A percentile compares a stretch with the other conserved stretches of the same genome.
These are phyloP conservation scores for Acanthurus tractus DNA, from an alignment of 2,797 vertebrate genomes.

Conservation along the genomic window DNA sequence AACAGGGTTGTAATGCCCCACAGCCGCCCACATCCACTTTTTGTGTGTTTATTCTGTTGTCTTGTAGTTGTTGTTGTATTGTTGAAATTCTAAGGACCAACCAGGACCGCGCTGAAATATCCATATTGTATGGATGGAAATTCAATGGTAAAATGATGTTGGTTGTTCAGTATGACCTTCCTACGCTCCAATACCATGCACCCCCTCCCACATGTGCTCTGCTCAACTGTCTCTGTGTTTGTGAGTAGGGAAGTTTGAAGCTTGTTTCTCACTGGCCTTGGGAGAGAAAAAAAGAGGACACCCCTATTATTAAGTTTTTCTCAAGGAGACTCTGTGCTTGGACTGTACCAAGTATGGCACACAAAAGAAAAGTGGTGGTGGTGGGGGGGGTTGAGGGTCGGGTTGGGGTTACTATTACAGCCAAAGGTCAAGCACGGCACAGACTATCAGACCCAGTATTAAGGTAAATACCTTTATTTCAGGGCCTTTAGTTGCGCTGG, in stretches of 20 bases:
- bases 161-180: conserved; percentile 74
- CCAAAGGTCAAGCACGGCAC: conserved; percentile 83
- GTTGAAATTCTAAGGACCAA: conserved; percentile 73
- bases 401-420: conserved; percentile 70
- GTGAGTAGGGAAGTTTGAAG: conserved; percentile 65
- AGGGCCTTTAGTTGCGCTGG: conserved; percentile 74
- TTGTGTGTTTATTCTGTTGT: conserved; percentile 81
- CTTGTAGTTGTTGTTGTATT: conserved; percentile 81
- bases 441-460: conserved; percentile 81
- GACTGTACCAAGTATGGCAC: conserved; percentile 58
- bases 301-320: conserved; percentile 63
- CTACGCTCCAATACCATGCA: conserved; percentile 53
- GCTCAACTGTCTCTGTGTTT: conserved; percentile 71
- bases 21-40: conserved; percentile 60
- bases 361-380: conserved; percentile 50
- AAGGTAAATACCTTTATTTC: conserved; percentile 81
- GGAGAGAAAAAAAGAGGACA: conserved; percentile 68
- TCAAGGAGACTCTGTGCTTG: conserved; percentile 61
- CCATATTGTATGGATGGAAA: conserved; percentile 50
- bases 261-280: conserved; percentile 71
- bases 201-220: conserved; percentile 63
- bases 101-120: conserved; percentile 54
- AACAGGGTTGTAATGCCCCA: conserved; percentile 63
- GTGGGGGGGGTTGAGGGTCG: conserved; percentile 10
- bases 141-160: conserved; percentile 66